Evolutionary conservation across 2,888 invertebrate genomes (phyloP).

Genomic region (Theretra japonica): DNA sequence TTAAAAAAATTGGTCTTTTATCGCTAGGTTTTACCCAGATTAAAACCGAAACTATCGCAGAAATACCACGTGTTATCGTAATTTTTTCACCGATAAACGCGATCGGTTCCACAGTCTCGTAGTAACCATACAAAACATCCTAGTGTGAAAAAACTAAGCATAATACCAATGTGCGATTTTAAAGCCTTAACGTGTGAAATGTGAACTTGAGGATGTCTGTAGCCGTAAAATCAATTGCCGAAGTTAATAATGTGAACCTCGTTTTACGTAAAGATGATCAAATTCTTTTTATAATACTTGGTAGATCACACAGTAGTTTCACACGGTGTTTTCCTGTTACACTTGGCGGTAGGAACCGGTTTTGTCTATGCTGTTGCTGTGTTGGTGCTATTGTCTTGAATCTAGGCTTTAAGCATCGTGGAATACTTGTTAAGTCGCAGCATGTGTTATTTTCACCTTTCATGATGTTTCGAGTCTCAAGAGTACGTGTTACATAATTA

Average conservation of each 20-base stretch:
- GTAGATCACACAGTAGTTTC: slow-evolving; percentile 9
- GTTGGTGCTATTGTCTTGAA: slow-evolving; percentile 20
- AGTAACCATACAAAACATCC: too few species aligned
- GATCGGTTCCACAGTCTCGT: too few species aligned
- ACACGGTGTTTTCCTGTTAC: slow-evolving; percentile 23
- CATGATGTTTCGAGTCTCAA: neutral
- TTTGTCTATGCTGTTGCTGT: slow-evolving; percentile 19
- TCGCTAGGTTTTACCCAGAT: too few species aligned
- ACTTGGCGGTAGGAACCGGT: slow-evolving; percentile 18
- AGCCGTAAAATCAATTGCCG: slow-evolving; percentile 13
- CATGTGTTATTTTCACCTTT: neutral
- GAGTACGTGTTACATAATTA: too few species aligned
- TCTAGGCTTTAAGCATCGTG: slow-evolving; percentile 24
- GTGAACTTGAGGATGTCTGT: neutral
- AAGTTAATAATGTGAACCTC: slow-evolving; percentile 32
- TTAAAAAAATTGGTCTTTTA: too few species aligned
- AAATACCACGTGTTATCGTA: too few species aligned
- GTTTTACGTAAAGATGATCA: slow-evolving; percentile 37
- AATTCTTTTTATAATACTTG: neutral
- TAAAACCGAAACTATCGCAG: too few species aligned
- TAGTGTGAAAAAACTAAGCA: too few species aligned
- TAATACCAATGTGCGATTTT: too few species aligned
- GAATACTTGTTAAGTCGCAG: neutral
- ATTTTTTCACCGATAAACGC: too few species aligned
- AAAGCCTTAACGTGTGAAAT: neutral